Conservation (phyloP, 2,888 invertebrate genomes). For the Abrostola tripartita region DNA sequence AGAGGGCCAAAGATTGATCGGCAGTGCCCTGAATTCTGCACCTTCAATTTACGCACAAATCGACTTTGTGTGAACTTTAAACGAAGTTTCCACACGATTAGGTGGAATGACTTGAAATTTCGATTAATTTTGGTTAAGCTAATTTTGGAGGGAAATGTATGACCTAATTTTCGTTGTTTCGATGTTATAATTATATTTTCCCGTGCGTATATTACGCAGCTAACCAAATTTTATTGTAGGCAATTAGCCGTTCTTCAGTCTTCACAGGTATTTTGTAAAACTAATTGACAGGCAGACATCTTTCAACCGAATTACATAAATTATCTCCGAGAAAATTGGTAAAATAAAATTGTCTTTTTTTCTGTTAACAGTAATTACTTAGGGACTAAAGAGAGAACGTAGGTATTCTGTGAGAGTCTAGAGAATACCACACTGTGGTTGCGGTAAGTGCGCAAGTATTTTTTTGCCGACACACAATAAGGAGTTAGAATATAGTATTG, state of each 20-base stretch:
- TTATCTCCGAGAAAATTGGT: too few relatives aligned
- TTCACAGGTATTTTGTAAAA: too few relatives aligned
- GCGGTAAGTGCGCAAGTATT: too few relatives aligned
- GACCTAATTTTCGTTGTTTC: constrained; percentile 8
- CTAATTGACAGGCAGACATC: too few relatives aligned
- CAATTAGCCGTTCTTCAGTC: neutral
- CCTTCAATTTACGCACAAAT: constrained; percentile 65
- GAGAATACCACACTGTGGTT: too few relatives aligned
- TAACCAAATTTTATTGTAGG: neutral
- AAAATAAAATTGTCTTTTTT: too few relatives aligned
- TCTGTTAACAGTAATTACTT: too few relatives aligned
- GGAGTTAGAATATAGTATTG: too few relatives aligned
- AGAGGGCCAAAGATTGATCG: constrained; percentile 72
- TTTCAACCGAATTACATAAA: too few relatives aligned
- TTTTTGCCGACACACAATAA: too few relatives aligned
- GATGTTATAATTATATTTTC: constrained; percentile 4
- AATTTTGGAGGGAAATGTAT: constrained; percentile 33
- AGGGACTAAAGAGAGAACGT: too few relatives aligned
- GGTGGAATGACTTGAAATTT: constrained; percentile 41
- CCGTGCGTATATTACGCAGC: neutral
- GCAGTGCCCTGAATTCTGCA: constrained; percentile 55
- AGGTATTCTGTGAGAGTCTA: too few relatives aligned
- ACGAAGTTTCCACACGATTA: constrained; percentile 52
- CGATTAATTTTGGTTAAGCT: constrained; percentile 48
- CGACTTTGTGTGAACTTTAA: constrained; percentile 60